These are phyloP conservation scores for Echinops telfairi DNA, from an alignment of 2,113 vertebrate species.

Conservation along the genomic window DNA sequence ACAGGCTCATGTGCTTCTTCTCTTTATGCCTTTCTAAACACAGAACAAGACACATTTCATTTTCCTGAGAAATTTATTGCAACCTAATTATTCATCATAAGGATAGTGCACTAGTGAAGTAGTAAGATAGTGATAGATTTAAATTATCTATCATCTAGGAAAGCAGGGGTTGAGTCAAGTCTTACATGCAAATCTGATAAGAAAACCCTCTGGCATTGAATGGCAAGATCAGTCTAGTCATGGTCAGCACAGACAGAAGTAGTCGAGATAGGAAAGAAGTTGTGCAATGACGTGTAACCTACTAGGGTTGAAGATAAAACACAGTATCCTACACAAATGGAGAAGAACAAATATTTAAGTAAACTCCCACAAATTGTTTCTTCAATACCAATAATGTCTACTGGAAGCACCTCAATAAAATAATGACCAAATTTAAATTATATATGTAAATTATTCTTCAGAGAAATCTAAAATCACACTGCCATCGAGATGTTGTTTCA, in stretches of 20 bases:
- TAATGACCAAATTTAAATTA: no score
- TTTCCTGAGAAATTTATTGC: not conserved
- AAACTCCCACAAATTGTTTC: not conserved
- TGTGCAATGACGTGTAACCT: no score
- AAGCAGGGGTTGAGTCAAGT: rapidly evolving
- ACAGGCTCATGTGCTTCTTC: no score
- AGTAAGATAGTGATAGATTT: no score
- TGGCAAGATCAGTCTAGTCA: not conserved
- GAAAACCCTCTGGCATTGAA: rapidly evolving
- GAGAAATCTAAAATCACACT: no score
- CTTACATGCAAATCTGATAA: not conserved
- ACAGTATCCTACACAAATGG: not conserved
- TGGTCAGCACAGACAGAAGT: not conserved
- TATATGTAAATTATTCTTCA: no score
- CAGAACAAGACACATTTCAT: not conserved
- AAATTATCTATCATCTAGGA: not conserved
- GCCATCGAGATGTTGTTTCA: no score
- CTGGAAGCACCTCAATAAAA: not conserved
- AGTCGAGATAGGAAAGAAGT: not conserved
- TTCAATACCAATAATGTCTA: not conserved
- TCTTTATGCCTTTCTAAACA: not conserved
- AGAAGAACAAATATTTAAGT: not conserved
- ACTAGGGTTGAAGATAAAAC: not conserved
- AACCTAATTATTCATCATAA: not conserved
- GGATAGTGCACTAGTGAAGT: rapidly evolving